These are phyloP conservation scores for Cordilura impudica DNA, from an alignment of 2,888 invertebrate genomes.

Conservation along the genomic window DNA sequence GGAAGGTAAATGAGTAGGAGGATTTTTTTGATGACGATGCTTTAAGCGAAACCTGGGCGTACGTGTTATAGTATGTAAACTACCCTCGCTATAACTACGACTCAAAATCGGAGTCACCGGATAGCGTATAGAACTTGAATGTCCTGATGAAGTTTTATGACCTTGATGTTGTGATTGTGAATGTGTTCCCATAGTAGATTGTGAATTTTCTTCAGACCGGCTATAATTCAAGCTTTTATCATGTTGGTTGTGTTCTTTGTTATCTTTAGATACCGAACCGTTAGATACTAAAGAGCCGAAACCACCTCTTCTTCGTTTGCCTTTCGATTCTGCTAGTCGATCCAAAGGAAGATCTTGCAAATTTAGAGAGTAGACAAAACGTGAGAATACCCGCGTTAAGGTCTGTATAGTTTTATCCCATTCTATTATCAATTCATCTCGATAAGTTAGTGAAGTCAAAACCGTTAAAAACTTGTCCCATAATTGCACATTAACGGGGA, in stretches of 20 bases:
- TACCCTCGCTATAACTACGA: conserved; percentile 81
- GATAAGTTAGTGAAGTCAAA: conserved; percentile 91
- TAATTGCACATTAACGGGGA: conserved; percentile 90
- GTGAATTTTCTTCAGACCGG: conserved; percentile 72
- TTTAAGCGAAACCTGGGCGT: conserved; percentile 69
- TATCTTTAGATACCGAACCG: conserved; percentile 54
- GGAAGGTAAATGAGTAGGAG: conserved; percentile 66
- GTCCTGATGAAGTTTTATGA: conserved; percentile 20
- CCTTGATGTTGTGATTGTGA: conserved; percentile 22
- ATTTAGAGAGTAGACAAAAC: conserved; percentile 96
- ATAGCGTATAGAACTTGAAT: conserved; percentile 54
- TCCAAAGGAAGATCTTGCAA: conserved; percentile 91
- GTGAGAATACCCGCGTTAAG: conserved; percentile 93
- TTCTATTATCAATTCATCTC: conserved; percentile 96
- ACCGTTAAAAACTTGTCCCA: conserved; percentile 96
- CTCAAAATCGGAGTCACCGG: conserved; percentile 74
- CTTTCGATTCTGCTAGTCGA: conserved; percentile 87
- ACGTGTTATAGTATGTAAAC: conserved; percentile 75
- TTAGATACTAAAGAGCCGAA: conserved; percentile 71
- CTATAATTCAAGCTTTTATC: conserved; percentile 70
- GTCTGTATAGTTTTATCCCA: conserved; percentile 99
- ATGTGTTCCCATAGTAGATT: conserved; percentile 53
- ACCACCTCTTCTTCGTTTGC: conserved; percentile 82
- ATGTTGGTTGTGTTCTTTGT: conserved; percentile 64
- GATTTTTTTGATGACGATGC: conserved; percentile 65